Evolutionary conservation across 2,113 vertebrate species (phyloP).

Genomic region (Mobula hypostoma): DNA sequence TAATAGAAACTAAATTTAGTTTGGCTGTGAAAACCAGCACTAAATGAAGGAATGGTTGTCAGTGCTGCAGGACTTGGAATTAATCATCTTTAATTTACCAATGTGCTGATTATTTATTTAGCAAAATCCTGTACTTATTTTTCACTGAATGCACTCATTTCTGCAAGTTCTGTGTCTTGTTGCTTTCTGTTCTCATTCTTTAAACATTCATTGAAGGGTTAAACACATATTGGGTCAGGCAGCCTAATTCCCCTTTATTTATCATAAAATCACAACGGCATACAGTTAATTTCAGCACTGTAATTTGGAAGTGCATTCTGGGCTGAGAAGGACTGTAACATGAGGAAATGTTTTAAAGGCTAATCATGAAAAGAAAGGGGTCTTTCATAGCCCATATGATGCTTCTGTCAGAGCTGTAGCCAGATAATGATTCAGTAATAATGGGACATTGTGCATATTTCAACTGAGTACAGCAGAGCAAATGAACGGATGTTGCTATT

Average conservation of each 20-base stretch:
- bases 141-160: background rate
- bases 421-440: conserved; percentile 88
- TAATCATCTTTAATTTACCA: background rate
- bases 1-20: background rate
- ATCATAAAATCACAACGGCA: conserved; percentile 65
- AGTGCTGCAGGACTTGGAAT: background rate
- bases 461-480: conserved; percentile 70
- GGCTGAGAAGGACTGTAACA: conserved; percentile 70
- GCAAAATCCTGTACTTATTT: background rate
- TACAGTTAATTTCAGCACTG: conserved; percentile 79
- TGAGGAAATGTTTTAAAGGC: conserved; percentile 81
- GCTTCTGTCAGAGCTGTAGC: conserved; percentile 81
- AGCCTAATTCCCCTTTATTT: conserved; percentile 56
- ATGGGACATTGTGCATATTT: conserved; percentile 84
- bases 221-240: conserved; percentile 37
- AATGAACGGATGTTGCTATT: conserved; percentile 70
- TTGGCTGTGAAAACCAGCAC: background rate
- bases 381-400: conserved; percentile 78
- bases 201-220: conserved; percentile 31
- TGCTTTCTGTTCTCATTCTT: conserved; percentile 27
- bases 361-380: conserved; percentile 86
- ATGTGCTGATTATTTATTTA: background rate
- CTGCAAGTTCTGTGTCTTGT: background rate
- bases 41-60: background rate
- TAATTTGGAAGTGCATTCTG: conserved; percentile 81